Conservation (phyloP, 2,888 invertebrate genomes). For the Leptinotarsa tumamoca region DNA sequence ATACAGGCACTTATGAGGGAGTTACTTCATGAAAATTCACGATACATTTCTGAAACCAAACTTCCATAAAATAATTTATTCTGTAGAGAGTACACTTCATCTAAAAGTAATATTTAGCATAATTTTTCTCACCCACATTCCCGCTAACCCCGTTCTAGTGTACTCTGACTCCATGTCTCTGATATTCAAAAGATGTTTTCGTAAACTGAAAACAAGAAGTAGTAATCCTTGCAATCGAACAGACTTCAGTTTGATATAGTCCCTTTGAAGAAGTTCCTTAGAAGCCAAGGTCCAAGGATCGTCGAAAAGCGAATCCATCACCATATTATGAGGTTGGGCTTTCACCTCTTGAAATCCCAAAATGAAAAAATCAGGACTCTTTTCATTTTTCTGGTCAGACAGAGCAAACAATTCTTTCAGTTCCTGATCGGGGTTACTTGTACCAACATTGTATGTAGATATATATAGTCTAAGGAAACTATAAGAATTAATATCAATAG, state of each 20-base stretch:
- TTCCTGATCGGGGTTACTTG: conserved; percentile 79
- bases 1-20: too few species aligned
- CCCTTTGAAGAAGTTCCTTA: conserved; percentile 77
- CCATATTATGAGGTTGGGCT: conserved; percentile 86
- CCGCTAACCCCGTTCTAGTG: conserved; percentile 90
- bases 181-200: conserved; percentile 84
- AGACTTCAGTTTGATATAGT: conserved; percentile 83
- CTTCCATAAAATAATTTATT: too few species aligned
- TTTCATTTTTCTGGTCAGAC: conserved; percentile 71
- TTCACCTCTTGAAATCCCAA: conserved; percentile 91
- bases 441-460: conserved; percentile 92
- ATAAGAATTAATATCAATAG: background rate
- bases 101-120: conserved; percentile 32
- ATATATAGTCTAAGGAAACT: conserved; percentile 75
- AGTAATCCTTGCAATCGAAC: conserved; percentile 88
- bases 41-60: too few species aligned
- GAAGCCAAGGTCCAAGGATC: conserved; percentile 87
- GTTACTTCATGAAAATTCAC: too few species aligned
- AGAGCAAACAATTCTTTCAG: conserved; percentile 76
- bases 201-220: conserved; percentile 80
- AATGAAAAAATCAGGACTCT: conserved; percentile 85
- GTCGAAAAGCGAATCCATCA: conserved; percentile 83
- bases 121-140: conserved; percentile 87
- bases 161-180: conserved; percentile 88
- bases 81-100: too few species aligned